Conservation (phyloP, 1,140 invertebrate genomes). For the Diachasma alloeum region DNA sequence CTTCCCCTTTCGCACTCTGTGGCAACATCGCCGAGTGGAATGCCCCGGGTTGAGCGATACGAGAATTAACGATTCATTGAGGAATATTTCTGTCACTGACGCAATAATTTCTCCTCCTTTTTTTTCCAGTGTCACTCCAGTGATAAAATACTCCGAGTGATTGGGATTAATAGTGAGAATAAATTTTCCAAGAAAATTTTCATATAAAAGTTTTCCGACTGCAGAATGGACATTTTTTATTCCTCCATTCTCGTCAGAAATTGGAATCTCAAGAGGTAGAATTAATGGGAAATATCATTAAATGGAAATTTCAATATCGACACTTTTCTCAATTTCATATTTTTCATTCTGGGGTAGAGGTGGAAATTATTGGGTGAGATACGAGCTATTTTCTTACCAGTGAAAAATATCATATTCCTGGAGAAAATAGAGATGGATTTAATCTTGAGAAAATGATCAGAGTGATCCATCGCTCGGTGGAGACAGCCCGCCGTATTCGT, state of each 20-base stretch:
- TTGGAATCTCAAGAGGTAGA: background rate
- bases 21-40: background rate
- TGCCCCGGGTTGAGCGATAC: background rate
- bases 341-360: background rate
- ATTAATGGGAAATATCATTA: background rate
- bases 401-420: background rate
- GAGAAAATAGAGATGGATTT: constrained; percentile 2
- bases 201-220: too few relatives aligned
- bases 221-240: background rate
- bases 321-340: background rate
- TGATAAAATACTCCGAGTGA: background rate
- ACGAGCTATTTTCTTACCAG: background rate
- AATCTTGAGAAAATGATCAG: constrained; percentile 3
- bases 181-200: too few relatives aligned
- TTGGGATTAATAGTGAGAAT: too few relatives aligned
- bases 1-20: background rate
- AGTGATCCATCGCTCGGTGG: background rate
- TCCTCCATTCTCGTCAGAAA: background rate
- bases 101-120: background rate
- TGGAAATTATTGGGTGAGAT: background rate
- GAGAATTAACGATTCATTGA: constrained; percentile 5
- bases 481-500: background rate
- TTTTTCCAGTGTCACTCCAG: background rate
- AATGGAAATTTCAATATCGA: background rate
- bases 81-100: background rate